Conservation (phyloP, 2,888 invertebrate species). For the Hirtodrosophila alboralis region DNA sequence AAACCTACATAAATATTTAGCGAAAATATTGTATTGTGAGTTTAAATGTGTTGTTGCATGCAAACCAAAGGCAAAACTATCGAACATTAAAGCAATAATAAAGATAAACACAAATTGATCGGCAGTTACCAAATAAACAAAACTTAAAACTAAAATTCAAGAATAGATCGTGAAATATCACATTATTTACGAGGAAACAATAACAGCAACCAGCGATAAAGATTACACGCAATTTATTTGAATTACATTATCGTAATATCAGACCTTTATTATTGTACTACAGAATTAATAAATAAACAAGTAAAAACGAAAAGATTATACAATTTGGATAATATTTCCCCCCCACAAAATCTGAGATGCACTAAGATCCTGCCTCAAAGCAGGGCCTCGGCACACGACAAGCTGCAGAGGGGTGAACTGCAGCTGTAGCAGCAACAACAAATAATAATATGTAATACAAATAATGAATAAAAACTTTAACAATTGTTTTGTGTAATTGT, state of each 20-base stretch:
- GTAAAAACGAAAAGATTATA: constrained; percentile 38
- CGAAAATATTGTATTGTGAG: constrained; percentile 83
- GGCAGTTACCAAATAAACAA: constrained; percentile 29
- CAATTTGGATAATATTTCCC: constrained; percentile 59
- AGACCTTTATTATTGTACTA: constrained; percentile 54
- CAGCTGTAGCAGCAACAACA: constrained; percentile 31
- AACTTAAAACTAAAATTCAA: constrained; percentile 14
- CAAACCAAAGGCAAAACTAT: constrained; percentile 48
- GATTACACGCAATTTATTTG: constrained; percentile 51
- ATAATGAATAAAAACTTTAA: constrained; percentile 84
- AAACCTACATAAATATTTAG: constrained; percentile 81
- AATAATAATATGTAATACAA: constrained; percentile 75
- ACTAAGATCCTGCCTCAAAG: constrained; percentile 10
- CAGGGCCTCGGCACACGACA: constrained; percentile 18
- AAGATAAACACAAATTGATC: constrained; percentile 33
- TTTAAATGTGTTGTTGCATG: constrained; percentile 83
- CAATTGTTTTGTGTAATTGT: constrained; percentile 85
- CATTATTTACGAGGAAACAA: constrained; percentile 23
- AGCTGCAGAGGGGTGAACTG: constrained; percentile 22
- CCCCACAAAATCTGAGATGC: constrained; percentile 26
- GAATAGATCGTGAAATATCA: constrained; percentile 24
- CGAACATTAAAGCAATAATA: constrained; percentile 41
- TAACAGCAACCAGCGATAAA: constrained; percentile 59
- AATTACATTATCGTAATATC: constrained; percentile 41
- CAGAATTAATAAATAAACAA: constrained; percentile 32